A percentile compares a stretch with the other conserved stretches of the same genome.
These are phyloP conservation scores for Esox masquinongy DNA, from an alignment of 2,797 vertebrate species.

Conservation along the genomic window DNA sequence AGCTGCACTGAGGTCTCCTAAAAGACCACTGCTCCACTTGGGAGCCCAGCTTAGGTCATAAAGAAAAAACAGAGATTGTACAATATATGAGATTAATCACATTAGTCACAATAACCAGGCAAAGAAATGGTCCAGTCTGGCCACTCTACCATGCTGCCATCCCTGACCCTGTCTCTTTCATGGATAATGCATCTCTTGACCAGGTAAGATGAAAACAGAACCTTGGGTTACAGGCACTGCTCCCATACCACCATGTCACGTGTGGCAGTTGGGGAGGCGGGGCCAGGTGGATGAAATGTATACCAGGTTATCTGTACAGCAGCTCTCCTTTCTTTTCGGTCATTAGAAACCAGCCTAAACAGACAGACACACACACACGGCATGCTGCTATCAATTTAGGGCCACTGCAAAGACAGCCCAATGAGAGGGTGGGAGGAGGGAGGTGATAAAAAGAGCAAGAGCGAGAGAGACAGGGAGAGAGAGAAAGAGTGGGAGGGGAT, in stretches of 20 bases:
- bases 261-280: conserved; percentile 49
- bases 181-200: conserved; percentile 68
- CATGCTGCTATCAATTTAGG: conserved; percentile 62
- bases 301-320: conserved; percentile 68
- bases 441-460: conserved; percentile 8
- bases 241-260: conserved; percentile 60
- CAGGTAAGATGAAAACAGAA: conserved; percentile 36
- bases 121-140: conserved; percentile 35
- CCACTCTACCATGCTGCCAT: conserved; percentile 57
- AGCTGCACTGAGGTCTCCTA: no score
- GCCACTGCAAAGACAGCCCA: conserved; percentile 67
- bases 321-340: conserved; percentile 65
- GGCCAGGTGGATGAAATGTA: conserved; percentile 63
- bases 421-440: conserved; percentile 64
- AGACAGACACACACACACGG: conserved; percentile 8
- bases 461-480: conserved; percentile 16
- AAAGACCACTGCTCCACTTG: no score
- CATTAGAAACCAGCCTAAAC: conserved; percentile 65
- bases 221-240: conserved; percentile 33
- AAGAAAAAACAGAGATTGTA: conserved; percentile 4
- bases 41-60: not conserved
- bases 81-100: conserved; percentile 42
- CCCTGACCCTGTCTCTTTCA: conserved; percentile 54
- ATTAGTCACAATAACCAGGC: conserved; percentile 35
- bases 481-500: conserved; percentile 43